phyloP scores from a whole-genome alignment of 2,797 vertebrate species.

The Acestrorhynchus altus region DNA sequence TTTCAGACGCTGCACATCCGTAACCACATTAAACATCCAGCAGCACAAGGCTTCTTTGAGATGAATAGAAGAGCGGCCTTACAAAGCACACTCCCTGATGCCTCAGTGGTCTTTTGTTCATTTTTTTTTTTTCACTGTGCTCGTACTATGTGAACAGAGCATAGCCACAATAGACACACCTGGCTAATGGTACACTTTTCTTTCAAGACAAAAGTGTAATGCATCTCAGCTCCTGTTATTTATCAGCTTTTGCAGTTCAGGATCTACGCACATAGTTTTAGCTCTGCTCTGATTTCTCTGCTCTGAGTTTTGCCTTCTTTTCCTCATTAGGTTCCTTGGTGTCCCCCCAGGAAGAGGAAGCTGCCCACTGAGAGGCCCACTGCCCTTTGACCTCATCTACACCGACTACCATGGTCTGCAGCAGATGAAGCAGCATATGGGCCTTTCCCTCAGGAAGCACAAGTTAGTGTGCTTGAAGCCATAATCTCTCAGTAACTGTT shows the following conservation, averaged over 20 bases:
- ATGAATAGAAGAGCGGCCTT: neutral
- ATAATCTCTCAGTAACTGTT: neutral
- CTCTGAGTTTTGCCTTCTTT: neutral
- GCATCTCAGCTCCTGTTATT: neutral
- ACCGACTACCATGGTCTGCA: slow-evolving; percentile 97
- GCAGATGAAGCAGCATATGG: slow-evolving; percentile 99
- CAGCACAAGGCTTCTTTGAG: neutral
- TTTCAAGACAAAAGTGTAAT: neutral
- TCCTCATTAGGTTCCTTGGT: slow-evolving; percentile 84
- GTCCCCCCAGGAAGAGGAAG: slow-evolving; percentile 96
- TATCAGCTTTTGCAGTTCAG: neutral
- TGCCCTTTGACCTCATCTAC: slow-evolving; percentile 97
- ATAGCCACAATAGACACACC: neutral
- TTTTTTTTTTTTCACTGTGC: slow-evolving; percentile 17
- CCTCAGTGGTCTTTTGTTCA: neutral
- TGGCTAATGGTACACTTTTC: neutral
- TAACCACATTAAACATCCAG: slow-evolving; percentile 30
- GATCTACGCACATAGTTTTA: neutral
- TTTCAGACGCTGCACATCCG: slow-evolving; percentile 4
- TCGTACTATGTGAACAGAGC: neutral
- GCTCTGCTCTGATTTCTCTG: neutral
- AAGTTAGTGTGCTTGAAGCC: slow-evolving; percentile 79
- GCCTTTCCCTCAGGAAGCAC: slow-evolving; percentile 94
- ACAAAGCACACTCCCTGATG: neutral
- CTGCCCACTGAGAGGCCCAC: slow-evolving; percentile 90